Conservation (phyloP, 2,797 vertebrate genomes). For the Acanthis flammea region DNA sequence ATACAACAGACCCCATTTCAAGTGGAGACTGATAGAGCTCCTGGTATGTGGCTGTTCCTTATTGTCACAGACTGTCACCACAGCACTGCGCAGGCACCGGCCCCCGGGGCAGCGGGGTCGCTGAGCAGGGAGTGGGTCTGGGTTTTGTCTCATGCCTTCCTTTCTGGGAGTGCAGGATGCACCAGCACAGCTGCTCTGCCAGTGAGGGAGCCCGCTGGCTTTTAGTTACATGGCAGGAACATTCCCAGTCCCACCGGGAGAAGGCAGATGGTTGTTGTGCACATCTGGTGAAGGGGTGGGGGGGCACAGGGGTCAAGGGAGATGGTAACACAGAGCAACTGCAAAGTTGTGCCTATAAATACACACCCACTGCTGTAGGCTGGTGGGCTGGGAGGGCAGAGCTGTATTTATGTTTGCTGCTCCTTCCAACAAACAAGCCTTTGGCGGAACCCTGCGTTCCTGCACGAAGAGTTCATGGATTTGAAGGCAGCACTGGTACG, state of each 20-base stretch:
- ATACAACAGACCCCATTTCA: not conserved
- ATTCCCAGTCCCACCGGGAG: not conserved
- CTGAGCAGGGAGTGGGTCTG: fast-evolving
- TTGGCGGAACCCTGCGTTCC: not conserved
- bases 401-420: not conserved
- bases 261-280: not conserved
- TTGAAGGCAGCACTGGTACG: fast-evolving
- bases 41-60: fast-evolving
- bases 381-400: not conserved
- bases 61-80: fast-evolving
- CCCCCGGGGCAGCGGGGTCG: fast-evolving
- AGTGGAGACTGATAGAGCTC: not conserved
- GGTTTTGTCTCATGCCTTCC: not conserved
- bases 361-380: not conserved
- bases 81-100: fast-evolving
- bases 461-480: fast-evolving
- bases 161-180: not conserved
- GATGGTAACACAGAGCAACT: not conserved
- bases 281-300: not conserved
- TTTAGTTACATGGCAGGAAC: not conserved
- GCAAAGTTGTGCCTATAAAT: not conserved
- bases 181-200: not conserved
- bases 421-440: not conserved
- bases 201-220: fast-evolving
- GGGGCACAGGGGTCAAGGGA: not conserved